phyloP scores from a whole-genome alignment of 1,140 invertebrate species.

The Drosophila hydei region DNA sequence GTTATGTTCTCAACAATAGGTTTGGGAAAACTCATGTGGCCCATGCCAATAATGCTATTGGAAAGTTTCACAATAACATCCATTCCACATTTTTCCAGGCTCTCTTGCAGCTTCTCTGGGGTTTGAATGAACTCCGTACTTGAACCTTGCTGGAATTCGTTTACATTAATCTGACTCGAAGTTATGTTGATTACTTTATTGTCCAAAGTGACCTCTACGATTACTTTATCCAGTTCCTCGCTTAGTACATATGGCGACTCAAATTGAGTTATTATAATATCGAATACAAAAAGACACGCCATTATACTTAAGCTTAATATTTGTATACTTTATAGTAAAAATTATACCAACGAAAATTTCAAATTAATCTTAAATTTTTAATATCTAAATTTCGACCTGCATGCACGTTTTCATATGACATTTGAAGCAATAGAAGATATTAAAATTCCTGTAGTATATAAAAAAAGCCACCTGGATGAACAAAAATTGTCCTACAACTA shows the following conservation, averaged over 20 bases:
- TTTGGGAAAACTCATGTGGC: conserved; percentile 31
- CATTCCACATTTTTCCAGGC: conserved; percentile 44
- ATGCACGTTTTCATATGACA: too few relatives aligned
- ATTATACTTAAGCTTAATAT: background rate
- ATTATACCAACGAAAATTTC: background rate
- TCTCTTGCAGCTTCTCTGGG: conserved; percentile 21
- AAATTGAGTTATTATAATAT: conserved; percentile 33
- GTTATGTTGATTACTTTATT: conserved; percentile 11
- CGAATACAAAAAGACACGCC: conserved; percentile 41
- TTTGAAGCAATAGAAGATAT: too few relatives aligned
- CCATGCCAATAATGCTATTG: conserved; percentile 25
- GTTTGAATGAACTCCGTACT: conserved; percentile 14
- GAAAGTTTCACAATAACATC: conserved; percentile 32
- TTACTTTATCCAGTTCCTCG: background rate
- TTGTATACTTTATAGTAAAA: background rate
- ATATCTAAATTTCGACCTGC: too few relatives aligned
- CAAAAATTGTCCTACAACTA: too few relatives aligned
- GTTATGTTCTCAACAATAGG: conserved; percentile 31
- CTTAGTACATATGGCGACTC: background rate
- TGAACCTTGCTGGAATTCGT: too few relatives aligned
- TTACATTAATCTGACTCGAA: conserved; percentile 48
- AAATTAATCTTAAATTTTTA: too few relatives aligned
- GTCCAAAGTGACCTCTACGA: conserved; percentile 30
- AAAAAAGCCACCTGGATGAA: too few relatives aligned
- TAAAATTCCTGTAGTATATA: too few relatives aligned